Base-by-base conservation (phyloP, 2,113 vertebrate genomes). In the Opisthocomus hoazin region DNA sequence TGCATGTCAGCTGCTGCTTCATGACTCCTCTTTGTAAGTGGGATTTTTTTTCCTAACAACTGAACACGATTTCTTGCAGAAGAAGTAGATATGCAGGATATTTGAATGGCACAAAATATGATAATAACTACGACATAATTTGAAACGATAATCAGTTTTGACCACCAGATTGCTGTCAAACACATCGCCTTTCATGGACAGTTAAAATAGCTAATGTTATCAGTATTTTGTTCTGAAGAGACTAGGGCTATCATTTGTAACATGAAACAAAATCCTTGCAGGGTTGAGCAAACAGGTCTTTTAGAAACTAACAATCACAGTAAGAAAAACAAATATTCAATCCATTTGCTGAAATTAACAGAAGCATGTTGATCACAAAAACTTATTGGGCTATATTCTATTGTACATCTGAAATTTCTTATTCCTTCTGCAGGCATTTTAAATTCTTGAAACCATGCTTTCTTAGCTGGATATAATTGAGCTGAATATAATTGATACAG, bases 1-100 rank as follows among this genome's bases (percentile, higher is more conserved):
- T 91, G 69, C 53, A 46, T 37, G 70, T 91, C 91, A 97, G 78
- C 70, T 96, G 89, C 82, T 93, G 79, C 84, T 95, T 93, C 75
- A 65, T 37, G 54, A 65, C 50, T 88, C 65, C 51, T 84, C 46
- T 85, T 90, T 53, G 9, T 79, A 82, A 60, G 13, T 6, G 61
- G 73, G 11, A 27, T 37, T 32, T 21, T 71, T 75, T 57, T 58
- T 61, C 76, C 30, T 65, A 83, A 54, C 11, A 84, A 92, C 84
- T 16, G 26, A 92, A 56, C 27, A 77, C 2, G 1, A 83, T 87
- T 91, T 68, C 58, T 95, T 70, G 58, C 41, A 56, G 43, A 74
- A 89, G 43, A 39, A 89, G 15, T 11, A 79, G 48, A 76, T 84
- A 91, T 9, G 17, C 37, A 94, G 48, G 45, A 37, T 81, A 85